These are phyloP conservation scores for Pheosia tremula DNA, from an alignment of 2,888 invertebrate genomes.

Conservation along the genomic window DNA sequence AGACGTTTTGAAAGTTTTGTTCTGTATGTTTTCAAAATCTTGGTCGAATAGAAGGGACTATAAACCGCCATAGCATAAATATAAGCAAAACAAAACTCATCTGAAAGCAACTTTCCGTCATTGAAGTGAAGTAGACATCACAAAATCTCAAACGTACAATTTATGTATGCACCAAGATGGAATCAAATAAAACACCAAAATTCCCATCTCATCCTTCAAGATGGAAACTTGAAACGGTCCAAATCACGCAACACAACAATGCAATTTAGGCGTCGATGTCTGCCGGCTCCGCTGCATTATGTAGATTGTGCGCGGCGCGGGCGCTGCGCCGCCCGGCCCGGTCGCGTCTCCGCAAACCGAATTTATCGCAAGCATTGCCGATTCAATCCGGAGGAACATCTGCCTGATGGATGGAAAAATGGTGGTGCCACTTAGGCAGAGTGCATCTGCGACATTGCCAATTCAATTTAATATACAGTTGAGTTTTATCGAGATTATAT, in stretches of 20 bases:
- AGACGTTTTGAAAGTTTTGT: too few species aligned
- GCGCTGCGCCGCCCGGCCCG: conserved; percentile 50
- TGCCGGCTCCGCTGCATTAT: conserved; percentile 68
- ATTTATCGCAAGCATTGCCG: conserved; percentile 81
- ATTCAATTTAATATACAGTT: background rate
- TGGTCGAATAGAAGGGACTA: too few species aligned
- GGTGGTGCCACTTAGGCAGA: conserved; percentile 11
- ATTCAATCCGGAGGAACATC: conserved; percentile 77
- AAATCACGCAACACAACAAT: conserved; percentile 60
- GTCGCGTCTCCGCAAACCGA: conserved; percentile 65
- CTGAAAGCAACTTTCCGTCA: too few species aligned
- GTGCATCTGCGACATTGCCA: conserved; percentile 6
- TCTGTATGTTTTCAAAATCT: too few species aligned
- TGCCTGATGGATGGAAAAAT: conserved; percentile 59
- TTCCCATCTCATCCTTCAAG: conserved; percentile 8
- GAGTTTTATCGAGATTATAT: background rate
- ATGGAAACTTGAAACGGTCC: conserved; percentile 37
- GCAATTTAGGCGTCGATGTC: conserved; percentile 57
- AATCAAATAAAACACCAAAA: background rate
- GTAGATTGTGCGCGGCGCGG: conserved; percentile 65
- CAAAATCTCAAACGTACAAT: background rate
- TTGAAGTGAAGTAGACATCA: background rate
- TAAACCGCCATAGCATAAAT: too few species aligned
- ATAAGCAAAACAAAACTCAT: too few species aligned
- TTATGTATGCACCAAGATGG: background rate